phyloP scores from a whole-genome alignment of 1,140 invertebrate genomes.

The Bombus pascuorum region DNA sequence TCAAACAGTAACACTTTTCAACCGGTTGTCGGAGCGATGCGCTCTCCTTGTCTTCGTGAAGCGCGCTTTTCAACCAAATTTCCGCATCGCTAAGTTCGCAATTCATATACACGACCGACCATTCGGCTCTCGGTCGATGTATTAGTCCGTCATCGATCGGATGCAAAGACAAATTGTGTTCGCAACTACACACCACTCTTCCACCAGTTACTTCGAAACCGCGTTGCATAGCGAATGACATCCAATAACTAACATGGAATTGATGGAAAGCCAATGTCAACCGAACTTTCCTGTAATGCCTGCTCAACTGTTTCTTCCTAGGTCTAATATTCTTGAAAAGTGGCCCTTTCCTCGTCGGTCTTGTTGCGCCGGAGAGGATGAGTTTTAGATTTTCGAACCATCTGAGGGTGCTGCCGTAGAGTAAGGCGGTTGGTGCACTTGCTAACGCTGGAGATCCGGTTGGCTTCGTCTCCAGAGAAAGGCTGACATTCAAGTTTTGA shows the following conservation, averaged over 20 bases:
- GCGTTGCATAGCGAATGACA: slow-evolving; percentile 97
- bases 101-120: slow-evolving; percentile 96
- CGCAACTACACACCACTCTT: slow-evolving; percentile 92
- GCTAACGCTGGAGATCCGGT: slow-evolving; percentile 84
- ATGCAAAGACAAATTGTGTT: slow-evolving; percentile 90
- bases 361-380: slow-evolving; percentile 96
- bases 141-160: slow-evolving; percentile 92
- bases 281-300: slow-evolving; percentile 95
- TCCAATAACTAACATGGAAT: slow-evolving; percentile 98
- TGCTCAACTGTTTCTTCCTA: slow-evolving; percentile 94
- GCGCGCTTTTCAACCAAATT: slow-evolving; percentile 94
- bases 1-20: slow-evolving; percentile 95
- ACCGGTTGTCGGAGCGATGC: slow-evolving; percentile 86
- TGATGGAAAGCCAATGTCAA: slow-evolving; percentile 93
- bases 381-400: slow-evolving; percentile 98
- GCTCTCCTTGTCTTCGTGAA: slow-evolving; percentile 85
- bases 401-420: slow-evolving; percentile 96
- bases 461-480: slow-evolving; percentile 94
- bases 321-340: slow-evolving; percentile 93
- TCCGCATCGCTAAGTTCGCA: slow-evolving; percentile 95
- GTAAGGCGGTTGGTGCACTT: slow-evolving; percentile 89
- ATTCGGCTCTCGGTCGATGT: slow-evolving; percentile 93
- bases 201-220: slow-evolving; percentile 96
- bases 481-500: slow-evolving; percentile 93
- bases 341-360: slow-evolving; percentile 94